A percentile compares a stretch with the other conserved stretches of the same genome.
Conservation (phyloP, 2,888 invertebrate species). For the Cataglyphis cursor region DNA sequence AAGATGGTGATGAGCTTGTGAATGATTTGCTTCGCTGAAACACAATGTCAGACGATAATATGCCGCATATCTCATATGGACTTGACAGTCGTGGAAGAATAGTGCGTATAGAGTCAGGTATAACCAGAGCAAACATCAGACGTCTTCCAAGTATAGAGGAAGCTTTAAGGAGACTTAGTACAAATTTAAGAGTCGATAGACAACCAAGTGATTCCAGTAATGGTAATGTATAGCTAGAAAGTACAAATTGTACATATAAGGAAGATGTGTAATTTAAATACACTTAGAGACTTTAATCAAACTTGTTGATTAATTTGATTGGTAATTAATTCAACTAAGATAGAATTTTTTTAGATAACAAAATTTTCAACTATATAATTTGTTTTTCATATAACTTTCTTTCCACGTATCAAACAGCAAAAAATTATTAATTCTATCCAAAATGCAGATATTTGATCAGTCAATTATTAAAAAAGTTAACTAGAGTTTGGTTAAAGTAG, state of each 20-base stretch:
- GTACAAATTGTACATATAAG: neutral
- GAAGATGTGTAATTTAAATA: neutral
- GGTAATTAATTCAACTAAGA: too few species aligned
- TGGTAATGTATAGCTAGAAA: conserved; percentile 65
- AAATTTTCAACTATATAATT: neutral
- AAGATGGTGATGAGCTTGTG: conserved; percentile 54
- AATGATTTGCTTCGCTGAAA: conserved; percentile 43
- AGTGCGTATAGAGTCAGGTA: conserved; percentile 74
- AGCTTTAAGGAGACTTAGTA: conserved; percentile 78
- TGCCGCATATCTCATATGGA: conserved; percentile 75
- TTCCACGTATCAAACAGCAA: neutral
- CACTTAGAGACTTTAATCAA: too few species aligned
- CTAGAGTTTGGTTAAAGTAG: neutral
- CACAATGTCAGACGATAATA: conserved; percentile 82
- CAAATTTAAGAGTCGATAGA: conserved; percentile 77
- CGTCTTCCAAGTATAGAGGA: conserved; percentile 78
- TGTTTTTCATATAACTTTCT: neutral
- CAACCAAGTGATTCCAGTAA: conserved; percentile 73
- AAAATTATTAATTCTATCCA: neutral
- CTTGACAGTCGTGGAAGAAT: conserved; percentile 78
- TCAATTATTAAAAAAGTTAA: neutral
- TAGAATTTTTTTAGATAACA: neutral
- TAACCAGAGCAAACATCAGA: conserved; percentile 68
- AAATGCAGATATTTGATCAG: neutral
- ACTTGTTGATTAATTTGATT: too few species aligned